Evolutionary conservation across 1,140 invertebrate genomes (phyloP).

Genomic region (Drosophila mauritiana): DNA sequence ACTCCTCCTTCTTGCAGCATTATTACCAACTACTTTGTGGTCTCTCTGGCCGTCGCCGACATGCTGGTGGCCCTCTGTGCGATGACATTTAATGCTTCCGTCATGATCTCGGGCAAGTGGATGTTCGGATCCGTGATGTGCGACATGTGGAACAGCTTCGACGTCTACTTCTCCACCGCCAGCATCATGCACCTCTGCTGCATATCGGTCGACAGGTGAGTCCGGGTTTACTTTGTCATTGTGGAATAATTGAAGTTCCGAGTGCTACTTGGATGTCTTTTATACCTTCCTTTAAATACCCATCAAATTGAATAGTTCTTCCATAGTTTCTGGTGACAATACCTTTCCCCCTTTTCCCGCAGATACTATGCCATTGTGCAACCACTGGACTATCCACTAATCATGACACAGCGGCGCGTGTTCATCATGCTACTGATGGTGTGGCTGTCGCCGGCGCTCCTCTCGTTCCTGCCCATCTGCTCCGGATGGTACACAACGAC

Average conservation of each 20-base stretch:
- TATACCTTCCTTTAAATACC: too few relatives aligned
- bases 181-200: constrained; percentile 95
- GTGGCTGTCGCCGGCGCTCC: constrained; percentile 95
- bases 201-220: constrained; percentile 91
- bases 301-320: too few relatives aligned
- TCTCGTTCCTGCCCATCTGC: constrained; percentile 98
- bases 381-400: constrained; percentile 94
- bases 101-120: constrained; percentile 93
- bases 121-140: constrained; percentile 96
- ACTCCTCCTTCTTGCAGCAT: constrained; percentile 84
- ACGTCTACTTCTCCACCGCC: constrained; percentile 97
- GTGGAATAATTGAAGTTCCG: neutral
- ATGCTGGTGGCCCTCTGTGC: constrained; percentile 96
- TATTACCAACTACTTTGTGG: constrained; percentile 98
- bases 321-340: neutral
- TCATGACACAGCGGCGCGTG: constrained; percentile 92
- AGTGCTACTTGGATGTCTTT: too few relatives aligned
- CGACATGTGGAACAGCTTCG: constrained; percentile 97
- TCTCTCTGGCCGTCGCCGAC: constrained; percentile 95
- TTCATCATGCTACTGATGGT: constrained; percentile 92
- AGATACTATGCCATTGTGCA: constrained; percentile 96
- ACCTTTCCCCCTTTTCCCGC: neutral
- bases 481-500: constrained; percentile 95
- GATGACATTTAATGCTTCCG: constrained; percentile 97
- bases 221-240: neutral